Conservation (phyloP, 2,888 invertebrate genomes). For the Gryllus longicercus region DNA sequence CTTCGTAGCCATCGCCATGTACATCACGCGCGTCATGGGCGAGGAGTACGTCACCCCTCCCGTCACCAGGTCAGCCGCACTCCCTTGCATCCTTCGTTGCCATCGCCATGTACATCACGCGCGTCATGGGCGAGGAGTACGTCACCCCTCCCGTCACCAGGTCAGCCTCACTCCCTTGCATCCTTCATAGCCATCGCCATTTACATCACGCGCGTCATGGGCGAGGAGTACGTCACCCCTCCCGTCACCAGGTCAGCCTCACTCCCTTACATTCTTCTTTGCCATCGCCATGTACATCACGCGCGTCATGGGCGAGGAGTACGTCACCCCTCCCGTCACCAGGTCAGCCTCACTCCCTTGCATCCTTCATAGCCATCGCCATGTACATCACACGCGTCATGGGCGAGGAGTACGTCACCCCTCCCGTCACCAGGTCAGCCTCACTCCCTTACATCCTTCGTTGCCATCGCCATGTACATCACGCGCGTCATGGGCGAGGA, state of each 20-base stretch:
- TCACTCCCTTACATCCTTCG: too few relatives aligned
- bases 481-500: conserved; percentile 79
- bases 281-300: conserved; percentile 82
- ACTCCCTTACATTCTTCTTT: too few relatives aligned
- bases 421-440: conserved; percentile 74
- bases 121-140: conserved; percentile 81
- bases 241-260: conserved; percentile 73
- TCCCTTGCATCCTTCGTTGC: too few relatives aligned
- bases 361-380: too few relatives aligned
- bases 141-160: conserved; percentile 81
- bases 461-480: conserved; percentile 82
- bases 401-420: conserved; percentile 85
- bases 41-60: conserved; percentile 87
- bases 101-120: conserved; percentile 77
- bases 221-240: conserved; percentile 83
- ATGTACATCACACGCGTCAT: conserved; percentile 77
- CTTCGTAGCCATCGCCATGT: conserved; percentile 82
- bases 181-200: conserved; percentile 82
- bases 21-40: conserved; percentile 77
- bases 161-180: too few relatives aligned
- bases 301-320: conserved; percentile 80
- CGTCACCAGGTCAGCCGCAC: conserved; percentile 65
- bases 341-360: too few relatives aligned
- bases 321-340: conserved; percentile 81
- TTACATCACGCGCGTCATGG: conserved; percentile 78